Base-by-base conservation (phyloP, 2,113 vertebrate genomes). In the Phalacrocorax aristotelis region DNA sequence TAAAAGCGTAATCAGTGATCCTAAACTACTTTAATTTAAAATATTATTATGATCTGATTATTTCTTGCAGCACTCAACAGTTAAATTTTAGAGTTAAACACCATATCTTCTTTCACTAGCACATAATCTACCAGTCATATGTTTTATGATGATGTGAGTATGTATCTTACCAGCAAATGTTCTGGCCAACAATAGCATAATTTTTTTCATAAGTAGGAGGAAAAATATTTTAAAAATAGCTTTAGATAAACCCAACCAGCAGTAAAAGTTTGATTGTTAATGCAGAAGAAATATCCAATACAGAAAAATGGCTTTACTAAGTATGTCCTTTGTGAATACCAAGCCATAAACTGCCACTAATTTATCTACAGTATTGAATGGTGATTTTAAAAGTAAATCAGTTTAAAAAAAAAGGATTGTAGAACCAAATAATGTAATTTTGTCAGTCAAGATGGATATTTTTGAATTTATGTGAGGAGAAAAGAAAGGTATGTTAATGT, bases 131-230 rank as follows among this genome's bases (percentile, higher is more conserved):
- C 52, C n/a, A 82, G 49, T 89, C 77, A 87, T 87, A 49, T 89
- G 57, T 87, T 94, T 96, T 48, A 72, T 79, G 57, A 87, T 93
- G 83, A 95, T 94, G 54, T 85, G 57, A 95, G 66, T 69, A 62
- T 93, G 36, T 65, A 89, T 93, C 77, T 89, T 69, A 85, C 70
- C 71, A 95, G 64, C 5, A 83, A 80, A 93, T 38, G 30, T 66
- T 94, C 58, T 85, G 36, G 81, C 95, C 78, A 97, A 89, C 19
- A 79, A 93, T 25, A 96, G 46, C 87, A 94, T 95, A 9, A 65
- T 44, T 87, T 96, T 96, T 94, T 71, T 77, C 81, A 58, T 58
- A 83, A 83, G 49, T 48, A 88, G 54, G 58, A 91, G 82, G 81
- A 77, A 93, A 91, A 92, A 61, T 68, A 61, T 78, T 91, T 93